These are phyloP conservation scores for Leucosticte australis DNA, from an alignment of 2,113 vertebrate species.

Conservation along the genomic window DNA sequence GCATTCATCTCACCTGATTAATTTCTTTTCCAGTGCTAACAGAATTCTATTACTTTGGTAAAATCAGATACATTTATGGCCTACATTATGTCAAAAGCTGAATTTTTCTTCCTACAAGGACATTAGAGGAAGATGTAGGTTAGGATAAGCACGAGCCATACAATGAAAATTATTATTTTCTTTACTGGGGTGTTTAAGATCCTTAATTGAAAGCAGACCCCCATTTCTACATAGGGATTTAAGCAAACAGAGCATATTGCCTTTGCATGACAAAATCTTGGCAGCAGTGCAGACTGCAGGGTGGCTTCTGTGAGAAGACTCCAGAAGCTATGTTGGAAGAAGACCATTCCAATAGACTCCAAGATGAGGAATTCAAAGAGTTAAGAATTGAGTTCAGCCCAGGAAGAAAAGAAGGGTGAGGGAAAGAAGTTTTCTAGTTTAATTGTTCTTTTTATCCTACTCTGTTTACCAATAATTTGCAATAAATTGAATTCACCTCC, in stretches of 20 bases:
- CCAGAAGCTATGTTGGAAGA: not conserved
- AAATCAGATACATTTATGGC: not conserved
- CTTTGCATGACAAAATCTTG: not conserved
- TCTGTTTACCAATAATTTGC: not conserved
- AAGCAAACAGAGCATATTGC: not conserved
- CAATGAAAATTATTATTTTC: not conserved
- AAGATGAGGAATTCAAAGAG: not conserved
- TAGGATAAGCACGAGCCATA: not conserved
- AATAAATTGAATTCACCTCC: not conserved
- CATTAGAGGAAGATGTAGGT: not conserved
- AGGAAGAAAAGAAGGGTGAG: not conserved
- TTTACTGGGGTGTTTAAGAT: not conserved
- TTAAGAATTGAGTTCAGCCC: not conserved
- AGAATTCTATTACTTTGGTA: not conserved
- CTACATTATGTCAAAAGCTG: not conserved
- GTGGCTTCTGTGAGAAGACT: not conserved
- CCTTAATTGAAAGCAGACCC: not conserved
- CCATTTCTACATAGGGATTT: not conserved
- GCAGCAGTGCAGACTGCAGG: not conserved
- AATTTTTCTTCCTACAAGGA: not conserved
- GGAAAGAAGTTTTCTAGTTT: not conserved
- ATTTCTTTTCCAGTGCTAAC: not conserved
- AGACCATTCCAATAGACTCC: accelerated
- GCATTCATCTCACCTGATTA: not conserved
- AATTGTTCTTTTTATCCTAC: not conserved